A percentile compares a stretch with the other conserved stretches of the same genome.
phyloP scores from a whole-genome alignment of 2,888 invertebrate genomes.

The Spatulosminthurus flaviceps region DNA sequence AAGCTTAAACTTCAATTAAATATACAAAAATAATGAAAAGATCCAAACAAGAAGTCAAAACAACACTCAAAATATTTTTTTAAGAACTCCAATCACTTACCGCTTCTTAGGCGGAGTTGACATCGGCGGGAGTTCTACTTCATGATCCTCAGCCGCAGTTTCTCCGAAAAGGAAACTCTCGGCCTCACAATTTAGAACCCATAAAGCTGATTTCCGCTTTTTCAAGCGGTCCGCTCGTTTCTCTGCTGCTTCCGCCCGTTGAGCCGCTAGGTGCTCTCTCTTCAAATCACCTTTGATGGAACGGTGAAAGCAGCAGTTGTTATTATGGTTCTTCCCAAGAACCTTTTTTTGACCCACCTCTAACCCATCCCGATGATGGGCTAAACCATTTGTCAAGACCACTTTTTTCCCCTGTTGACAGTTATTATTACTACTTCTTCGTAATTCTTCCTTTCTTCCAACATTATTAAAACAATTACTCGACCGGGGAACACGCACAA shows the following conservation, averaged over 20 bases:
- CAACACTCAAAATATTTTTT: not conserved
- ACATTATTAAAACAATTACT: too few species aligned
- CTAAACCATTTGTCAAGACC: not conserved
- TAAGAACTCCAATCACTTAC: conserved; percentile 42
- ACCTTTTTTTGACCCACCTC: not conserved
- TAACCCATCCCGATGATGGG: not conserved
- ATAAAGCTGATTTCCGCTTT: conserved; percentile 70
- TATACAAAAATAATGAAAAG: not conserved
- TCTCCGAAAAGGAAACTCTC: conserved; percentile 83
- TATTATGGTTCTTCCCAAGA: too few species aligned
- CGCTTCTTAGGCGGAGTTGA: conserved; percentile 59
- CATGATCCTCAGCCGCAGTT: conserved; percentile 67
- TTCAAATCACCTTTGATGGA: not conserved
- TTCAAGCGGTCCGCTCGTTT: conserved; percentile 44
- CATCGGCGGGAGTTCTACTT: conserved; percentile 61
- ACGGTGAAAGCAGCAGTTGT: not conserved
- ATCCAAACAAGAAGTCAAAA: not conserved
- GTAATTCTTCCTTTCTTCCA: not conserved
- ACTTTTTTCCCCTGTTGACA: not conserved
- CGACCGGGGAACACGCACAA: not conserved
- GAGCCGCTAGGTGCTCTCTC: conserved; percentile 1
- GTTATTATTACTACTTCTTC: not conserved
- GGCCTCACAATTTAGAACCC: conserved; percentile 82
- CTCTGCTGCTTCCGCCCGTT: conserved; percentile 42
- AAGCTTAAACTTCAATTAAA: too few species aligned